Evolutionary conservation across 2,888 invertebrate species (phyloP), one percentile per base, ranked within the genome.

Genomic region (Papilio elwesi): DNA sequence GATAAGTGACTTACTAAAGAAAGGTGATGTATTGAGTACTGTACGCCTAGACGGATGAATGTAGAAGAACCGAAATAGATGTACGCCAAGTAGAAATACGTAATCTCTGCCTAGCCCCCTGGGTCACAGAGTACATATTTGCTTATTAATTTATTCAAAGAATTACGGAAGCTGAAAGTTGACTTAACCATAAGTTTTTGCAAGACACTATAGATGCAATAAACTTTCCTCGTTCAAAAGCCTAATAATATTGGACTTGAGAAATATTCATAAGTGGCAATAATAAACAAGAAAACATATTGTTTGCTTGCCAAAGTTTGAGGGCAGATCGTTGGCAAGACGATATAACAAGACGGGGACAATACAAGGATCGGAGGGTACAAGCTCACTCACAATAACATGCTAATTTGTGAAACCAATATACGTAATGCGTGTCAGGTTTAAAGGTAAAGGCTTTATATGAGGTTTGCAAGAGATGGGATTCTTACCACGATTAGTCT

Each of bases 291-390:
- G 52, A 13, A 11, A 52, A 52, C 26, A 16, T 63, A 63, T 69
- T 69, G 69, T 69, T 62, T 15, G 16, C 43, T 52, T 52, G 69
- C 69, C 69, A 52, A 69, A 59, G 59, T 62, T 13, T 13, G 63
- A 68, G 69, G 62, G 69, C 57, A 66, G 10, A 38, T 52, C 49
- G 36, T 69, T 69, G 62, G 69, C 69, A 63, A 52, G 38, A 43
- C 26, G 1, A 70, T 70, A 64, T 38, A 70, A 47, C 43, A 15
- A 38, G 48, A 10, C 36, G 57, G 57, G 43, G 64, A 64, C 64
- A 65, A 43, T 73, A 53, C 38, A 55, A 52, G 68, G 47, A 38
- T n/a, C 5, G 36, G 57, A 68, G 8, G 11, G 1, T 36, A 66
- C 6, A 43, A 0, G 38, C 38, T n/a, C 5, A 43, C n/a, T n/a